A percentile compares a stretch with the other conserved stretches of the same genome.
Conservation (phyloP, 2,797 vertebrate species). For the Tragopan temminckii region DNA sequence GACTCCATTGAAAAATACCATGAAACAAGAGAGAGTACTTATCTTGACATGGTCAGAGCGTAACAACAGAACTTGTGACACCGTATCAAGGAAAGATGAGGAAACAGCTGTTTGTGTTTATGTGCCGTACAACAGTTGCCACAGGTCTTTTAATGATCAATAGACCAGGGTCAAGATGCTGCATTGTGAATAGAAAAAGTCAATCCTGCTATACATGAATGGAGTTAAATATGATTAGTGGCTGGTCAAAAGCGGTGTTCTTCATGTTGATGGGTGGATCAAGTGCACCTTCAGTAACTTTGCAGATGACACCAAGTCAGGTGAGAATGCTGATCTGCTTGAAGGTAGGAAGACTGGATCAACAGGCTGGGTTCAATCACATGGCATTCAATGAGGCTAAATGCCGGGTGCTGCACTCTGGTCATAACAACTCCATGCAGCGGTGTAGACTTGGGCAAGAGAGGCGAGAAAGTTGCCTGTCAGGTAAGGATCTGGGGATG, state of each 20-base stretch:
- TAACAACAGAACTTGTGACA: not conserved
- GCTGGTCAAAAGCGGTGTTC: not conserved
- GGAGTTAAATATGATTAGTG: not conserved
- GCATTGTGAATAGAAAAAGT: not conserved
- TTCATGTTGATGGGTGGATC: not conserved
- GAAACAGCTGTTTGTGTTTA: not conserved
- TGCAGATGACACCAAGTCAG: not conserved
- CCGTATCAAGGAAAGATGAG: not conserved
- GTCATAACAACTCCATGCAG: not conserved
- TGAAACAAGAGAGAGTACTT: not conserved
- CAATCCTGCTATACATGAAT: too few relatives aligned
- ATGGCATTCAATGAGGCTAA: not conserved
- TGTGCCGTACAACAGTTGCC: not conserved
- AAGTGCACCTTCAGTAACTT: not conserved
- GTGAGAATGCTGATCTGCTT: not conserved
- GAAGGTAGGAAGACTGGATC: not conserved
- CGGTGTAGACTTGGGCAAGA: not conserved
- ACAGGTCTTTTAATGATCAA: not conserved
- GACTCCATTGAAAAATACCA: rapidly evolving
- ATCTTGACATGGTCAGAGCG: not conserved
- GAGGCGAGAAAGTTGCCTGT: not conserved
- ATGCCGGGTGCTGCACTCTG: not conserved
- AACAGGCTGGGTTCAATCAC: not conserved
- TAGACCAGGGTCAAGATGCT: not conserved
- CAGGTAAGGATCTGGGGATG: not conserved